A percentile compares a stretch with the other conserved stretches of the same genome.
phyloP scores from a whole-genome alignment of 2,113 vertebrate species.

The Sylvietta virens region DNA sequence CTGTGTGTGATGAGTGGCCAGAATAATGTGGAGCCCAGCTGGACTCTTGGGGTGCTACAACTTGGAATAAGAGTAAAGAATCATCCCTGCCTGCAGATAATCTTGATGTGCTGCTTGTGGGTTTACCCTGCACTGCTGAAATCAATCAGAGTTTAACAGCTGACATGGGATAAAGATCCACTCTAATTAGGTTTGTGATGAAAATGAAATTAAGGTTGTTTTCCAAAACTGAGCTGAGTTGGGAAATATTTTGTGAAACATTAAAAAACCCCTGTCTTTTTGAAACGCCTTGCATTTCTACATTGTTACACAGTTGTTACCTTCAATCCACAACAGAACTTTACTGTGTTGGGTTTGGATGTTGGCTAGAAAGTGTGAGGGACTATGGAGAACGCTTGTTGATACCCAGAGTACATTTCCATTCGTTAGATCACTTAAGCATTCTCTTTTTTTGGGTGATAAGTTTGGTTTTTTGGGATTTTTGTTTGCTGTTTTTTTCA shows the following conservation, averaged over 20 bases:
- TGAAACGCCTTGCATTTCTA: not conserved
- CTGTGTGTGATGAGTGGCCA: not conserved
- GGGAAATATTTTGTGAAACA: not conserved
- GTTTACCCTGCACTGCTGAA: not conserved
- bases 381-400: not conserved
- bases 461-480: too few species aligned
- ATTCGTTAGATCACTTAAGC: not conserved
- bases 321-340: not conserved
- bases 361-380: not conserved
- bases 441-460: not conserved
- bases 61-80: not conserved
- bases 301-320: not conserved
- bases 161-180: not conserved
- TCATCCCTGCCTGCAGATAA: not conserved
- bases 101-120: not conserved
- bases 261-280: not conserved
- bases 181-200: not conserved
- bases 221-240: not conserved
- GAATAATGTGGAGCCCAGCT: not conserved
- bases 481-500: not conserved
- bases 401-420: not conserved
- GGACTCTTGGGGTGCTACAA: not conserved
- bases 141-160: not conserved
- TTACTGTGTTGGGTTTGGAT: accelerated
- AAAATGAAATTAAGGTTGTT: not conserved